These are phyloP conservation scores for Cosmia trapezina DNA, from an alignment of 2,888 invertebrate genomes.

Conservation along the genomic window DNA sequence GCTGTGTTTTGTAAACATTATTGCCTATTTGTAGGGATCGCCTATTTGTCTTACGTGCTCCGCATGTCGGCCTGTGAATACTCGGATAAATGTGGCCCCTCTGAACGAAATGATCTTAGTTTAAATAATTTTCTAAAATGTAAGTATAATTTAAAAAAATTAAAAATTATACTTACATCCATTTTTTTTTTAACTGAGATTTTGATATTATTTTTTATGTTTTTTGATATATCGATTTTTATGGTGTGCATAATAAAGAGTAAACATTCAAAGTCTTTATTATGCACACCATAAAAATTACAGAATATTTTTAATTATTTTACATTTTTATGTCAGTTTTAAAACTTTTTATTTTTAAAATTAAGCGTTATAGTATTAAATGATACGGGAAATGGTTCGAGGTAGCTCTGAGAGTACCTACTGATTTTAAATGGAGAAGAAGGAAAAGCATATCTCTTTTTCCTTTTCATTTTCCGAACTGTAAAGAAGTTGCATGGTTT, in stretches of 20 bases:
- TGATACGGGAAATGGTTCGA: not conserved
- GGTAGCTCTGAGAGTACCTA: not conserved
- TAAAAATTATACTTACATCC: no score
- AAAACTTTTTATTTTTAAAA: no score
- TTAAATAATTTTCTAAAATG: not conserved
- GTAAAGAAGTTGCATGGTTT: not conserved
- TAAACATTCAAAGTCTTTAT: no score
- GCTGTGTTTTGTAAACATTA: conserved; percentile 70
- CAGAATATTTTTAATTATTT: not conserved
- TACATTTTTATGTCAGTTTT: not conserved
- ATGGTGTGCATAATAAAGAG: no score
- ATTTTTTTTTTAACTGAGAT: no score
- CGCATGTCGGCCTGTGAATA: not conserved
- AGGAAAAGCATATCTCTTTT: not conserved
- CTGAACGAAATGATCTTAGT: not conserved
- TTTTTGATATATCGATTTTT: no score
- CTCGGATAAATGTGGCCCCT: not conserved
- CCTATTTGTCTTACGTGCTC: conserved; percentile 45
- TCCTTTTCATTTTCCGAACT: not conserved
- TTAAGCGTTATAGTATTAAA: not conserved
- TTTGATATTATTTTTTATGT: no score
- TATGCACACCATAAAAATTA: no score
- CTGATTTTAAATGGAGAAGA: not conserved
- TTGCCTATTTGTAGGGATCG: conserved; percentile 40
- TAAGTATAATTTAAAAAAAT: not conserved